Evolutionary conservation across 1,140 invertebrate genomes (phyloP), one percentile per base, ranked within the genome.

Genomic region (Neotoxoptera formosana): DNA sequence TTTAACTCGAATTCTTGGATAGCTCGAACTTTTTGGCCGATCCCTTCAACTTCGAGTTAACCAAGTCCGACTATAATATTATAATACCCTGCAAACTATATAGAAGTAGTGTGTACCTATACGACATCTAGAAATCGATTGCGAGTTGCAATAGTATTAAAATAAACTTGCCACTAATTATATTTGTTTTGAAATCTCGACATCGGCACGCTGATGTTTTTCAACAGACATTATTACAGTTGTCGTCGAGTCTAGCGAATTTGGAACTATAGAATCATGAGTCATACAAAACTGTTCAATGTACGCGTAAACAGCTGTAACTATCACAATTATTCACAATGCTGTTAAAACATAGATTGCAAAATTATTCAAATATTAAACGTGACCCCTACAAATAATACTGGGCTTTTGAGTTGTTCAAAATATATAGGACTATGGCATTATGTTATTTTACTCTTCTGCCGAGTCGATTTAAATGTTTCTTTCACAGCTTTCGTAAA

Each of bases 281-380:
- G n/a, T 6, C 0, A 30, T n/a, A 14, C n/a, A 7, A 76, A n/a
- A 17, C 6, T 7, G 4, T 4, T 67, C 1, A n/a, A 4, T 6
- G 6, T n/a, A n/a, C 30, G 30, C 30, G 30, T 60, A n/a, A 11
- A 67, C n/a, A 67, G 4, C 4, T n/a, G 30, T 67, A 30, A n/a
- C 30, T n/a, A 6, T 4, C 3, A 6, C 4, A n/a, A n/a, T 67
- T n/a, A 14, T 17, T n/a, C 30, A n/a, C 8, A n/a, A 67, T n/a
- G 1, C 20, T 21, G 51, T 53, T 17, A 67, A 17, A 67, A 67
- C 30, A 17, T 67, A n/a, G n/a, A n/a, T n/a, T 30, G n/a, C 21
- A 67, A 67, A 67, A 67, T 9, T 67, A 67, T 67, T 67, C 30
- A 67, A 67, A 67, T 67, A 60, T 60, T 60, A 60, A 60, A 30